Conservation (phyloP, 2,113 vertebrate species). For the Colius striatus region DNA sequence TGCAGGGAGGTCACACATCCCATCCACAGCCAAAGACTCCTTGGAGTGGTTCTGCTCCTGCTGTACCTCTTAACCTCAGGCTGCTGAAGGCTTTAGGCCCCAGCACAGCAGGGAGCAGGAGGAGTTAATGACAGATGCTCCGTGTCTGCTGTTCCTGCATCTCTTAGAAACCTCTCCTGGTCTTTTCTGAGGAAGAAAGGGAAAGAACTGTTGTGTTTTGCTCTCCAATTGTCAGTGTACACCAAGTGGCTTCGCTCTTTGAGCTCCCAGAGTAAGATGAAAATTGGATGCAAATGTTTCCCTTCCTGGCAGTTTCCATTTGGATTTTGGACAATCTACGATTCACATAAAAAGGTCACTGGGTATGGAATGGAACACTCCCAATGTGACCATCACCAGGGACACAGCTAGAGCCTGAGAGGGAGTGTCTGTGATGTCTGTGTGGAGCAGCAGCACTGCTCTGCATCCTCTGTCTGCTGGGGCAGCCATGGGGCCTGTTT, state of each 20-base stretch:
- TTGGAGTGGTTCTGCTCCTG: background rate
- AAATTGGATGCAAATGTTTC: background rate
- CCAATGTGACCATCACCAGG: background rate
- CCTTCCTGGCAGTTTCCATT: background rate
- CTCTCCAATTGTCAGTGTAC: background rate
- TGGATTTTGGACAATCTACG: background rate
- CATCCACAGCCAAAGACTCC: background rate
- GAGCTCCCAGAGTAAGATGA: background rate
- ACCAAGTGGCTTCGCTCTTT: background rate
- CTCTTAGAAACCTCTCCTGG: background rate
- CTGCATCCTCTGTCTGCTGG: no score
- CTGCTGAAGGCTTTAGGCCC: background rate
- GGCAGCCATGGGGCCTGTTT: no score
- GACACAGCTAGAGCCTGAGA: background rate
- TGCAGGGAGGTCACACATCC: background rate
- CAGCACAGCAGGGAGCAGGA: background rate
- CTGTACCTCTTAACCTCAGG: rapidly evolving
- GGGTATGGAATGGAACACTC: background rate
- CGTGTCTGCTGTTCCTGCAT: background rate
- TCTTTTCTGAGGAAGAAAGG: no score
- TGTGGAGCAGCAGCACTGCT: background rate
- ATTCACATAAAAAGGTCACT: background rate
- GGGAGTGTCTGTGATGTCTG: background rate
- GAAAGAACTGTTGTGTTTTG: background rate
- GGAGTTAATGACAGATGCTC: background rate